Percentiles rank a stretch among this genome's conserved stretches.
These are phyloP conservation scores for Pseudobourletiella spinata DNA, from an alignment of 1,140 invertebrate genomes.

Conservation along the genomic window DNA sequence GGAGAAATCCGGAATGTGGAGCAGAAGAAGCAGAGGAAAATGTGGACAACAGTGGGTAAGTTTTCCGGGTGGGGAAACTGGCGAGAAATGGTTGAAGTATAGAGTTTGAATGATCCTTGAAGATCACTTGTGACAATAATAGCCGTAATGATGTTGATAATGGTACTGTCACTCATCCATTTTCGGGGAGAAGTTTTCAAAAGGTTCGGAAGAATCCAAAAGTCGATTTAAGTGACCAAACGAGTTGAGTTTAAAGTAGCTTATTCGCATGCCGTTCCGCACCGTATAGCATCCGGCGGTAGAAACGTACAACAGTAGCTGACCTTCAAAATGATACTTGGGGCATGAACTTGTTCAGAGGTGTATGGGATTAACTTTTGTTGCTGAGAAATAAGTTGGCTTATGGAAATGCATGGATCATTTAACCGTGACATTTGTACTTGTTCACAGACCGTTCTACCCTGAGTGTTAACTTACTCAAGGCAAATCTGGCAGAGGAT, in stretches of 20 bases:
- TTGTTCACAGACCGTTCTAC: conserved; percentile 24
- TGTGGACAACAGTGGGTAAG: conserved; percentile 51
- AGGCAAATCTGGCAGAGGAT: conserved; percentile 55
- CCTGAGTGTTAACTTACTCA: conserved; percentile 23
- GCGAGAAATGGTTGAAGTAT: not conserved
- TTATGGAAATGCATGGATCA: not conserved
- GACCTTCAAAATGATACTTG: not conserved
- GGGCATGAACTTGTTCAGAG: not conserved
- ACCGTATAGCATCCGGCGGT: no score
- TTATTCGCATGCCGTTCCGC: no score
- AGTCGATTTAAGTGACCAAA: not conserved
- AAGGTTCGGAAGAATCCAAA: not conserved
- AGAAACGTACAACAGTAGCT: not conserved
- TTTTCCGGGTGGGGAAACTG: not conserved
- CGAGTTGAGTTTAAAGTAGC: not conserved
- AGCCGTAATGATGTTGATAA: not conserved
- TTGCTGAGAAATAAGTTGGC: not conserved
- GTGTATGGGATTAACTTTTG: not conserved
- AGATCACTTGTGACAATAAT: not conserved
- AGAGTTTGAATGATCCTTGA: not conserved
- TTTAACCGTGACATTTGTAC: conserved; percentile 1
- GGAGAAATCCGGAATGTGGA: conserved; percentile 24
- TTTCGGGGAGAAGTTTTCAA: not conserved
- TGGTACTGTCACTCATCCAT: not conserved
- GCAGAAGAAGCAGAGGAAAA: conserved; percentile 41